phyloP scores from a whole-genome alignment of 2,888 invertebrate species.

The Zootermopsis nevadensis region DNA sequence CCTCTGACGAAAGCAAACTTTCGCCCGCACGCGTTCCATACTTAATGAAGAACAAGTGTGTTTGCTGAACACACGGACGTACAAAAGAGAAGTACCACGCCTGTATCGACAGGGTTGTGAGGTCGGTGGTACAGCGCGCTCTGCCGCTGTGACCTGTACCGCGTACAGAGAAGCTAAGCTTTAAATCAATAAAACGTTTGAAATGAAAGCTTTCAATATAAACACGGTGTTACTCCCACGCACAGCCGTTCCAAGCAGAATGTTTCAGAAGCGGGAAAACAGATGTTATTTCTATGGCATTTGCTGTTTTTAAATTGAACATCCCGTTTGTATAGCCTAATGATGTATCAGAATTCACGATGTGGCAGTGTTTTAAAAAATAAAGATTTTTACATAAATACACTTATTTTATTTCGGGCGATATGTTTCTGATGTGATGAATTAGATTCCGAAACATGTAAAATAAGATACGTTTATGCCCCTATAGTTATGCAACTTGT shows the following conservation, averaged over 20 bases:
- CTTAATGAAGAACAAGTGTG: background rate
- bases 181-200: slow-evolving; percentile 32
- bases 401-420: too few species aligned
- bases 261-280: background rate
- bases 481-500: too few species aligned
- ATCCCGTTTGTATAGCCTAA: too few species aligned
- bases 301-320: background rate
- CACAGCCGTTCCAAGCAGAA: slow-evolving; percentile 2
- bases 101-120: slow-evolving; percentile 6
- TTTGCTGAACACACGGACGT: background rate
- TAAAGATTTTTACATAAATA: too few species aligned
- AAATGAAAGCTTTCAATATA: slow-evolving; percentile 31
- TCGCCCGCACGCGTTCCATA: too few species aligned
- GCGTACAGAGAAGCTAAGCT: slow-evolving; percentile 23
- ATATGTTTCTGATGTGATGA: too few species aligned
- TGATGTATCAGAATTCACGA: too few species aligned
- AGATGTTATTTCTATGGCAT: background rate
- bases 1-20: too few species aligned
- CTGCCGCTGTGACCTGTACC: slow-evolving; percentile 20
- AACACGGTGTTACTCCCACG: slow-evolving; percentile 13
- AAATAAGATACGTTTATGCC: too few species aligned
- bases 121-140: background rate
- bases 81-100: background rate
- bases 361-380: too few species aligned
- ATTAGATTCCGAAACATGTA: too few species aligned